Evolutionary conservation across 2,888 invertebrate species (phyloP), one percentile per base, ranked within the genome.

Genomic region (Bombylius discolor): DNA sequence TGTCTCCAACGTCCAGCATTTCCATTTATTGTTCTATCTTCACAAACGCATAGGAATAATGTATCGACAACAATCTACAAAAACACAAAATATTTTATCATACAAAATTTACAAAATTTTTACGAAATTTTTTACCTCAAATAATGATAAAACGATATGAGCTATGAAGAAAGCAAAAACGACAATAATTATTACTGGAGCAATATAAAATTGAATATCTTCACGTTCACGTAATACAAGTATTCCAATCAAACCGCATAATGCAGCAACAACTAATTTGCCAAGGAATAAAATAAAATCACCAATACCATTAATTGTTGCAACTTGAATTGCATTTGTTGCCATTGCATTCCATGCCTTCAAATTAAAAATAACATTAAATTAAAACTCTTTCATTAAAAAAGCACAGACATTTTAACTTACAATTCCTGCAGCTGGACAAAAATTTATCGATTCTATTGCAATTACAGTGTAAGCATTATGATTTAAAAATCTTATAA

Each of bases 401-500:
- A 23, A 23, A 23, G 3, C 3, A 23, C 23, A 39, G 7, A 31
- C 39, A 5, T 31, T 33, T 49, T 12, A 47, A 75, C 78, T 76
- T 76, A 93, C 94, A 74, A 87, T 89, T 67, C 81, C 85, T 52
- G 94, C 92, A 47, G 94, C 91, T 65, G 89, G 85, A 68, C 93
- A 95, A 72, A 95, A 95, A 70, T 88, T 84, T 58, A 86, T 86
- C 53, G 94, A 88, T 72, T 92, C 90, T 65, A 95, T 92, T 11
- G 94, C 92, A 58, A 95, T 87, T 51, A 95, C 89, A 1, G 94
- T 93, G 68, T 95, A 96, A 0, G 95, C 95, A 71, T 96, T 96
- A 69, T 93, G 92, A 73, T 94, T 94, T 67, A 97, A 79, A 68
- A 89, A 95, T 44, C 89, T 83, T 61, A 96, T 86, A 68, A 93